Evolutionary conservation across 2,888 invertebrate genomes (phyloP), one percentile per base, ranked within the genome.

Genomic region (Zaprionus obscuricornis): DNA sequence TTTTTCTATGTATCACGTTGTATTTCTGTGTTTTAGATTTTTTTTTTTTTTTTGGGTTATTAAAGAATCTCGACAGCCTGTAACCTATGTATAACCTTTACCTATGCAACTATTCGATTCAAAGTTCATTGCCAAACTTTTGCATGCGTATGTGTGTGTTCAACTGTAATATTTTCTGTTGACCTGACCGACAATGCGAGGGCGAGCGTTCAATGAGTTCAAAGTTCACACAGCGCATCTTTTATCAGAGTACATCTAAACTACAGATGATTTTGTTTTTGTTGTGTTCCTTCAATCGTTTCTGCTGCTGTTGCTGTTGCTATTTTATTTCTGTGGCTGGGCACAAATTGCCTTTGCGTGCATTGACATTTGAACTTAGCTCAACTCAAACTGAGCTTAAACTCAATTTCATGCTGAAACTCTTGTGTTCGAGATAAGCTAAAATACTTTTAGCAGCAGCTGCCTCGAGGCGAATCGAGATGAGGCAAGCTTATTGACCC

Each of bases 321-420:
- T 58, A 7, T 36, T 7, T 3, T 11, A 16, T 10, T 36, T 36
- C 6, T 36, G n/a, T n/a, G 16, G 27, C 20, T 57, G 55, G 42
- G 31, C 46, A 36, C 47, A 55, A 68, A 73, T 76, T 64, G 50
- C 46, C 43, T 69, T 52, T 58, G 62, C 79, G 77, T 78, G 68
- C 78, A 71, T 78, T 78, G 85, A 14, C 78, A 65, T 78, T 85
- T 78, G 85, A 78, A 85, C 78, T 56, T 58, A 40, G 14, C 16
- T 56, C 63, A 40, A 17, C 16, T 20, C 40, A 27, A 22, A 31
- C 20, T 11, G 20, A 45, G n/a, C 55, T 49, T 20, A 50, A 18
- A 39, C 8, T 27, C 27, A 39, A n/a, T 24, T 39, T 10, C 8
- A 27, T 11, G 17, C 11, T 14, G 10, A 24, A 34, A n/a, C n/a